A percentile compares a stretch with the other conserved stretches of the same genome.
Evolutionary conservation across 2,888 invertebrate species (phyloP).

Genomic region (Eristalis tenax): DNA sequence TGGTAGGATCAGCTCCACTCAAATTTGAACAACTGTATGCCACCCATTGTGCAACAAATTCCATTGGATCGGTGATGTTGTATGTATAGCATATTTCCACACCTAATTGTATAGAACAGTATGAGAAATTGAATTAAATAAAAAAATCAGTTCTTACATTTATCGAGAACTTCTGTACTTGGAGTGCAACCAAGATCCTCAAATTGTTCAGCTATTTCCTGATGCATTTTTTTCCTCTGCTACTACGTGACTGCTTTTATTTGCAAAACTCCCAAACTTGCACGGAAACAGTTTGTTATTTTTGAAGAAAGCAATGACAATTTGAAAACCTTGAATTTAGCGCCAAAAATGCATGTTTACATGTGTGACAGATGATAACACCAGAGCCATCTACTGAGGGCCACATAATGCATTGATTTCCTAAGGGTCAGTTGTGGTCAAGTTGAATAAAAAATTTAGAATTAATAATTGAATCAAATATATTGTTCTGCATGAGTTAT

Average conservation of each 20-base stretch:
- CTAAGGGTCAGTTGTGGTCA: background rate
- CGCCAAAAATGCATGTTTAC: slow-evolving; percentile 37
- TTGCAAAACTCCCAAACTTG: background rate
- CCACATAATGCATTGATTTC: background rate
- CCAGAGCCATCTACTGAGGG: slow-evolving; percentile 20
- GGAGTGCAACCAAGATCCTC: slow-evolving; percentile 85
- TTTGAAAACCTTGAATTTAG: slow-evolving; percentile 30
- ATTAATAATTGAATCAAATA: too few relatives aligned
- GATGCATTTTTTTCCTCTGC: slow-evolving; percentile 75
- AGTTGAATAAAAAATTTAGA: too few relatives aligned
- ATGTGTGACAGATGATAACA: background rate
- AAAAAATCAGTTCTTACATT: slow-evolving; percentile 82
- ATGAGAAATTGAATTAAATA: background rate
- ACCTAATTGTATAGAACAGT: slow-evolving; percentile 78
- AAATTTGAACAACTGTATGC: slow-evolving; percentile 87
- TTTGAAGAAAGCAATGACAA: slow-evolving; percentile 4
- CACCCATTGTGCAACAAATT: slow-evolving; percentile 90
- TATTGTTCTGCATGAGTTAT: too few relatives aligned
- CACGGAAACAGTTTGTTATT: background rate
- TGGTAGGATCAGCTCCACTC: slow-evolving; percentile 84
- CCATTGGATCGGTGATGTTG: slow-evolving; percentile 85
- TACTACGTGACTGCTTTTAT: too few relatives aligned
- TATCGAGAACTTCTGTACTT: slow-evolving; percentile 82
- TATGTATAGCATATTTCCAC: slow-evolving; percentile 86
- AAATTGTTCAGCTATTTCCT: slow-evolving; percentile 83